Base-by-base conservation (phyloP, 53 echinoderm and acorn worm species). In the Holothuria scabra region DNA sequence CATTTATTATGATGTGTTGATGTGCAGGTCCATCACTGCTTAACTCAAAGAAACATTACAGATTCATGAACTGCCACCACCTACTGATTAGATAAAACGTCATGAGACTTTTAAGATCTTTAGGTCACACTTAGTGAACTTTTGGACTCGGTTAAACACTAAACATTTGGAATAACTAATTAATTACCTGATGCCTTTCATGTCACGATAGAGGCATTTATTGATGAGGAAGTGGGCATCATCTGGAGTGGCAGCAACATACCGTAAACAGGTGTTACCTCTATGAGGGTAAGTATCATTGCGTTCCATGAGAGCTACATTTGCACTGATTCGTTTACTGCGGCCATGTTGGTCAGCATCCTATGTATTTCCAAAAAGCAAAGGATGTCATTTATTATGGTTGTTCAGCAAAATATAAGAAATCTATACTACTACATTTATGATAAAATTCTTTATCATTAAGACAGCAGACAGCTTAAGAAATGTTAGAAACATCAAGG, bases 321-420 rank as follows among this genome's bases (percentile, higher is more conserved):
- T 97, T 44, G 94, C 97, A 87, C 97, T 97, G 92, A 97, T 97
- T n/a, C 94, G 92, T 72, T 97, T 97, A 3, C 93, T 90, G 58
- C 94, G 85, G 3, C 97, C 94, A 83, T 97, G 97, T 62, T 93
- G 93, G 28, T 97, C 97, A 60, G 94, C 90, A 74, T 97, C 97
- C 97, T 97, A 65, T 4, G 23, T 16, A 8, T 52, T 52, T 3
- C 52, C 14, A 52, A 52, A 52, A 0, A 49, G 2, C 4, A 80
- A 26, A 80, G 2, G 25, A 80, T 29, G 5, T 28, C 59, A 80
- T 25, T 2, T 22, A 80, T 80, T 7, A 16, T 18, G 2, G 18
- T 52, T 52, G 0, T 52, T 14, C 11, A 41, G 55, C 12, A 30
- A 12, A 41, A 10, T 2, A 13, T 12, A 30, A 30, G 18, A n/a